These are phyloP conservation scores for Coelinius sp. DNA, from an alignment of 2,888 invertebrate species.

Conservation along the genomic window DNA sequence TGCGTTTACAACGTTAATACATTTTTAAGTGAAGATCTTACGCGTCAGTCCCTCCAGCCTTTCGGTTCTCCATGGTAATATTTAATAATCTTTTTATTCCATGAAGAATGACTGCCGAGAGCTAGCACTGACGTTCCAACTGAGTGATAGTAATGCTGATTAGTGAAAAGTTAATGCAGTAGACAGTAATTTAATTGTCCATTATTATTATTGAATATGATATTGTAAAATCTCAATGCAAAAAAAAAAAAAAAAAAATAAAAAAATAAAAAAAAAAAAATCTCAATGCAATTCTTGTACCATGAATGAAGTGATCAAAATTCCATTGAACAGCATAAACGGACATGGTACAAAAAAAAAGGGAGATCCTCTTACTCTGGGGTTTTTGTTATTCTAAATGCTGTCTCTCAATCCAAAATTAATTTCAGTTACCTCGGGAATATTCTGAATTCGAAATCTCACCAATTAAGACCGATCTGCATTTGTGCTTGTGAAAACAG, in stretches of 20 bases:
- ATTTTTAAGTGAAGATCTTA: not conserved
- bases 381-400: not conserved
- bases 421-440: not conserved
- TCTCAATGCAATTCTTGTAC: not conserved
- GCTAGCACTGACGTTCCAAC: not conserved
- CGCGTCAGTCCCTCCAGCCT: not conserved
- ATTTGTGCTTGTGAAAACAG: slow-evolving; percentile 21
- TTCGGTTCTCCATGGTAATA: not conserved
- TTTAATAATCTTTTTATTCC: not conserved
- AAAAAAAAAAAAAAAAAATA: too few relatives aligned
- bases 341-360: not conserved
- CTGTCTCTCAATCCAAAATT: not conserved
- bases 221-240: not conserved
- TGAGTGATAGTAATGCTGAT: not conserved
- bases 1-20: not conserved
- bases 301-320: not conserved
- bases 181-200: not conserved
- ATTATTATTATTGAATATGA: not conserved
- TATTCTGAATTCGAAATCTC: slow-evolving; percentile 20
- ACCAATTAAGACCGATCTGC: slow-evolving; percentile 14
- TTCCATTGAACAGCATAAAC: not conserved
- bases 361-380: not conserved
- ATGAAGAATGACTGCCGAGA: not conserved
- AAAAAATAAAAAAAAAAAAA: too few relatives aligned
- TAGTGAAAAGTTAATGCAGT: not conserved